Evolutionary conservation across 2,797 vertebrate species (phyloP).

Genomic region (Platyrinchus mystaceus): DNA sequence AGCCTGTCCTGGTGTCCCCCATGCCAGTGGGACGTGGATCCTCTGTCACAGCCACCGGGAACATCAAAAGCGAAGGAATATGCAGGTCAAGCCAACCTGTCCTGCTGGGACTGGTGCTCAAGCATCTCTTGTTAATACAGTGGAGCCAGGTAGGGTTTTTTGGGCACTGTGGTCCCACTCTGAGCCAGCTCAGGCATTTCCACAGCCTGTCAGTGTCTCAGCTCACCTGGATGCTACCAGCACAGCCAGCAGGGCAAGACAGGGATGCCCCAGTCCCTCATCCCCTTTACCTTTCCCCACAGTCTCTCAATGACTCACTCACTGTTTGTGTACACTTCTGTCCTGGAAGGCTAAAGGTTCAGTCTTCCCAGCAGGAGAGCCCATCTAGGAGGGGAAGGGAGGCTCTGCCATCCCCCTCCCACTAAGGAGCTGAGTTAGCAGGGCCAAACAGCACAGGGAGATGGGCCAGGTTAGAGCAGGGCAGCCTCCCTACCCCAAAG

Average conservation of each 20-base stretch:
- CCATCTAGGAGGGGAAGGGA: neutral
- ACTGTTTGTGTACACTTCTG: neutral
- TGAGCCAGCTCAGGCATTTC: fast-evolving
- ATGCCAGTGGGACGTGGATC: neutral
- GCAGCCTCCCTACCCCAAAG: neutral
- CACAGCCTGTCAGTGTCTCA: neutral
- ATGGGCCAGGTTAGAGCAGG: neutral
- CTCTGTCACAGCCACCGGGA: neutral
- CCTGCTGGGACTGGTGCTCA: neutral
- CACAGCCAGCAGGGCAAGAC: neutral
- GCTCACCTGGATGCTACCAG: neutral
- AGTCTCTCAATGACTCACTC: neutral
- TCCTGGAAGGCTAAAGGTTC: neutral
- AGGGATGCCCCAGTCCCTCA: neutral
- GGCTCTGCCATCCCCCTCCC: neutral
- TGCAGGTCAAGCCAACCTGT: neutral
- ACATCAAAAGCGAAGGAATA: neutral
- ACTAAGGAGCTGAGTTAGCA: neutral
- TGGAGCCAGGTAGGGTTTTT: fast-evolving
- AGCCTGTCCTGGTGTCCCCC: neutral
- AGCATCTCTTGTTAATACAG: fast-evolving
- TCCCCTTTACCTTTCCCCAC: fast-evolving
- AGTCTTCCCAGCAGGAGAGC: neutral
- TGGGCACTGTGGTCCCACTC: fast-evolving
- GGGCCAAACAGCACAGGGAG: fast-evolving